Base-by-base conservation (phyloP, 2,797 vertebrate genomes). In the Masticophis lateralis region DNA sequence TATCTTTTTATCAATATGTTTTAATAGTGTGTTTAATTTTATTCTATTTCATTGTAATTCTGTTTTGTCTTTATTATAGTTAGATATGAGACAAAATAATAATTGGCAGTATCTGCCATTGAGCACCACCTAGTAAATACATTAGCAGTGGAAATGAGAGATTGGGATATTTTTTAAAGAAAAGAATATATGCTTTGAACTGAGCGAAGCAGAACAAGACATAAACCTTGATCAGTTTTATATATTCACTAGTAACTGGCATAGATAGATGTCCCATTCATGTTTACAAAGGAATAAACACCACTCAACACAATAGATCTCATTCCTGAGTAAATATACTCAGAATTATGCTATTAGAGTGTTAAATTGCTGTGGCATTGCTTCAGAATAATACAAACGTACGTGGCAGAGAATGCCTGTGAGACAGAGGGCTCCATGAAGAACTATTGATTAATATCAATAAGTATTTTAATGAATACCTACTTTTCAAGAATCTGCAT, bases 401-500 rank as follows among this genome's bases (percentile, higher is more conserved):
- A 92, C 91, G 91, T 94, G 92, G 89, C 95, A 69, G 91, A 90
- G 94, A 66, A 95, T 93, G 88, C 32, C 25, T 96, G 92, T 95
- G 92, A 95, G 96, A 95, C 94, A 95, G 91, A 96, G 93, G 93
- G 74, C 91, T 97, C 95, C 96, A 95, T 95, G 95, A 97, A 96
- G 94, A 96, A 93, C 92, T 53, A 20, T 93, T 95, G 95, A 94
- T 95, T 83, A 96, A 97, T 97, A 97, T 95, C 97, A 97, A 98
- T 97, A 97, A 96, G 96, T 95, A 94, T 96, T 97, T 96, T 96
- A 97, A 97, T 94, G 92, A 97, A 96, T 97, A 96, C 96, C 89
- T 94, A 95, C 96, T 98, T 99, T 98, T 98, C 97, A 98, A 97
- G 96, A 98, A 98, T 98, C 98, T 98, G 98, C 98, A 99, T 98